Evolutionary conservation across 2,113 vertebrate species (phyloP).

Genomic region (Heliornis fulica): DNA sequence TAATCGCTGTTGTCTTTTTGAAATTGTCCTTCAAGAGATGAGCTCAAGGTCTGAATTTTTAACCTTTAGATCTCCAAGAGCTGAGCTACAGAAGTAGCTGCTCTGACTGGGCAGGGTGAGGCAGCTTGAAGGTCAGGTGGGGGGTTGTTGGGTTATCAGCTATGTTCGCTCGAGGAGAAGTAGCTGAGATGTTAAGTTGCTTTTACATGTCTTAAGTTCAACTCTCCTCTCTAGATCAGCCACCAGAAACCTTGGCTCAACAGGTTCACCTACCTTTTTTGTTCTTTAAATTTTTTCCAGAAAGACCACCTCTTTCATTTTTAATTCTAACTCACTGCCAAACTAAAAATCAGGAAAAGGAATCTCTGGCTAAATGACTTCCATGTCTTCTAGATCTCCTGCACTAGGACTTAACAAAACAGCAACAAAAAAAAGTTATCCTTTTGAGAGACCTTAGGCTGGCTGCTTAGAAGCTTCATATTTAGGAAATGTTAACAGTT

Average conservation of each 20-base stretch:
- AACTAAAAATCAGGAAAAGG: background rate
- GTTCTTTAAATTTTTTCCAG: background rate
- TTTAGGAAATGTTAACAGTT: background rate
- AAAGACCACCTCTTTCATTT: background rate
- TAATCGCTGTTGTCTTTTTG: background rate
- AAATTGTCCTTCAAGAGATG: background rate
- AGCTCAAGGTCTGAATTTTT: background rate
- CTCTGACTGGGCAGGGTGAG: background rate
- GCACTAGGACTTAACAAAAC: background rate
- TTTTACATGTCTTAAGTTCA: background rate
- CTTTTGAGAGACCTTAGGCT: background rate
- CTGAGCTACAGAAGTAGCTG: background rate
- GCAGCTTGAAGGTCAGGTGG: background rate
- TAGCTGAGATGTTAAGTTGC: background rate
- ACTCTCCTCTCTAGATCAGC: background rate
- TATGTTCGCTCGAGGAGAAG: background rate
- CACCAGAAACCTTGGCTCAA: background rate
- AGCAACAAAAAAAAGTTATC: background rate
- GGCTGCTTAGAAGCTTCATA: background rate
- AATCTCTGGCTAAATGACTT: background rate
- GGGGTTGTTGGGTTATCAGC: background rate
- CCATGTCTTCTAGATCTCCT: background rate
- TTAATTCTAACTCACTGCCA: background rate
- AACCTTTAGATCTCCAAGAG: background rate
- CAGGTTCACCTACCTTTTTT: background rate